These are phyloP conservation scores for Hemibagrus wyckioides DNA, from an alignment of 2,113 vertebrate genomes.

Conservation along the genomic window DNA sequence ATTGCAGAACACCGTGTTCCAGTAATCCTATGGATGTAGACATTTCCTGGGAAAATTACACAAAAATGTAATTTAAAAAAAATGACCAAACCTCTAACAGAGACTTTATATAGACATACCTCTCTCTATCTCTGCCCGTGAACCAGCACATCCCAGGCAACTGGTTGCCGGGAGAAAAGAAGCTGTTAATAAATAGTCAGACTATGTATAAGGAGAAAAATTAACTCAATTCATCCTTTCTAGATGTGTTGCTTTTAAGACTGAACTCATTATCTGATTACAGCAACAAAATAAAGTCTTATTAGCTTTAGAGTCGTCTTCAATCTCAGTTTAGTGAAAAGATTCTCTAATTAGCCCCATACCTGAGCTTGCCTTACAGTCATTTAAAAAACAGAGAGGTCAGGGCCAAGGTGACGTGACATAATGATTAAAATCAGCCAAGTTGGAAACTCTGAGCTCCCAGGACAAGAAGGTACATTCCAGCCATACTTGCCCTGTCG, in stretches of 20 bases:
- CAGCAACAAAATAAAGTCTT: background rate
- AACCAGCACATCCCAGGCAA: slow-evolving; percentile 12
- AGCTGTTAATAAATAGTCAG: slow-evolving; percentile 51
- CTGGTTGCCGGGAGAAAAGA: slow-evolving; percentile 37
- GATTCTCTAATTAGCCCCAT: slow-evolving; percentile 38
- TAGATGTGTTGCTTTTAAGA: background rate
- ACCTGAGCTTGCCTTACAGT: background rate
- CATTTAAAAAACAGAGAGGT: slow-evolving; percentile 4
- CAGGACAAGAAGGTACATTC: slow-evolving; percentile 49
- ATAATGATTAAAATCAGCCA: slow-evolving; percentile 37
- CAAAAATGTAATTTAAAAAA: too few species aligned
- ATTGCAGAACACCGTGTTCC: slow-evolving; percentile 68
- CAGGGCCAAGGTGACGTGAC: background rate
- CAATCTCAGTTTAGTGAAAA: background rate
- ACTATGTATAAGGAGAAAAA: background rate
- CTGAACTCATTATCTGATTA: background rate
- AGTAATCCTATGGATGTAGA: slow-evolving; percentile 71
- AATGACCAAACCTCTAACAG: slow-evolving; percentile 57
- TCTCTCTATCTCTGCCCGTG: background rate
- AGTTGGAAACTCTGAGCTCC: slow-evolving; percentile 18
- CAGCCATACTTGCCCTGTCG: slow-evolving; percentile 51
- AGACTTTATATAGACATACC: slow-evolving; percentile 47
- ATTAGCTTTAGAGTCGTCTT: too few species aligned
- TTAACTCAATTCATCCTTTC: background rate
- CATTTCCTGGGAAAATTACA: slow-evolving; percentile 73